Base-by-base conservation (phyloP, 2,797 vertebrate genomes). In the Diplodus sargus region DNA sequence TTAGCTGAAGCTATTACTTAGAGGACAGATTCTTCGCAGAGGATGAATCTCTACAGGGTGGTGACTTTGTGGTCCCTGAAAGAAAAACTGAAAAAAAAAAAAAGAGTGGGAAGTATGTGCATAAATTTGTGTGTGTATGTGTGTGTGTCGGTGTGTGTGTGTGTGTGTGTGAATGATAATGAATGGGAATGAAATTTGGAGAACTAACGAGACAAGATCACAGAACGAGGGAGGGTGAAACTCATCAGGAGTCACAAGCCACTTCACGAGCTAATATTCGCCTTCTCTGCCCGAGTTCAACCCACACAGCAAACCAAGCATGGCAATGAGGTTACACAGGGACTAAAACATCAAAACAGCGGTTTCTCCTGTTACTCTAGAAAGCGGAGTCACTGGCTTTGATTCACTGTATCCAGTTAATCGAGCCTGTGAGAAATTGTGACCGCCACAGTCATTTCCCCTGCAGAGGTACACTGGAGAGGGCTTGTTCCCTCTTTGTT, bases 1-100 rank as follows among this genome's bases (percentile, higher is more conserved):
- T 89, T 81, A 82, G 65, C 86, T 88, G 73, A 86, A 85, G 79
- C 90, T 83, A 88, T 88, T 92, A 88, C 85, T 92, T 87, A 85
- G 78, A 83, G 81, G 85, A 86, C 70, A 87, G 83, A 85, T 83
- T 79, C 84, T 74, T 76, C 79, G 72, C 74, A 75, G 68, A 91
- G 84, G 80, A 90, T 75, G 85, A 70, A 78, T 70, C 85, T 86
- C 76, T 83, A 67, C 81, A 90, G 70, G 85, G 80, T 73, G 87
- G 85, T 83, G 83, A 89, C 87, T 85, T 70, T 79, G 86, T 85
- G 87, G 89, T 85, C 87, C 73, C 70, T 42, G 39, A 63, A 86
- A 91, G 70, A 67, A 82, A 87, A 47, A 80, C 28, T 28, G 28
- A 81, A 70, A 59, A 74, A 49, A 28, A 60, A 52, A 49, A 20